Evolutionary conservation across 2,888 invertebrate species (phyloP).

Genomic region (Dolichopus griseipennis): DNA sequence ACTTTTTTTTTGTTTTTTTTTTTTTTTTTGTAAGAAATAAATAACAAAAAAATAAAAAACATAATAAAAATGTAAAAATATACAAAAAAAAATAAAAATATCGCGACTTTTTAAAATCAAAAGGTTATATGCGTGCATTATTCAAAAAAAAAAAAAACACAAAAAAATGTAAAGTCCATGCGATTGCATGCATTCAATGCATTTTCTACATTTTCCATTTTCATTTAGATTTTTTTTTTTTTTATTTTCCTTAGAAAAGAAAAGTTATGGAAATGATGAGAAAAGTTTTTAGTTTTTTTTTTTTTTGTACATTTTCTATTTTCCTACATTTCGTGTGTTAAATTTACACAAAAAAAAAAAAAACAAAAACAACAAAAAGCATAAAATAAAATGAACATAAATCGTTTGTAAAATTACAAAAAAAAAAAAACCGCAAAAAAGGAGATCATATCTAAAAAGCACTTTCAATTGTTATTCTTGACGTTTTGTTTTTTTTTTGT

Average conservation of each 20-base stretch:
- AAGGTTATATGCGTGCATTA: constrained; percentile 10
- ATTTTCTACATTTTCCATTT: neutral
- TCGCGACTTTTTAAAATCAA: neutral
- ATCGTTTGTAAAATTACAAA: neutral
- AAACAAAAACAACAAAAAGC: too few relatives aligned
- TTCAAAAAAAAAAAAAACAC: neutral
- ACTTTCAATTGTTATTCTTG: too few relatives aligned
- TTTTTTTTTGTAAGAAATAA: neutral
- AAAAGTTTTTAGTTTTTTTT: neutral
- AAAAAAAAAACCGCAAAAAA: neutral
- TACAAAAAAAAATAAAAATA: neutral
- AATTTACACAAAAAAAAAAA: too few relatives aligned
- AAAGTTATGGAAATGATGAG: constrained; percentile 1
- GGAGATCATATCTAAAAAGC: too few relatives aligned
- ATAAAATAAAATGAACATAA: too few relatives aligned
- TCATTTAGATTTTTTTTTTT: neutral
- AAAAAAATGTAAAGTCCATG: neutral
- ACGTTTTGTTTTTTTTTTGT: too few relatives aligned
- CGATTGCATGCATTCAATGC: neutral
- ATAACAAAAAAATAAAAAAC: neutral
- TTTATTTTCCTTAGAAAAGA: neutral
- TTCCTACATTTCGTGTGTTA: neutral
- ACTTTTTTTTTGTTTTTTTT: too few relatives aligned
- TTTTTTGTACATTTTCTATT: neutral
- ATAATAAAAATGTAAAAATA: too few relatives aligned